Percentiles rank a stretch among this genome's conserved stretches.
Conservation (phyloP, 2,797 vertebrate species). For the Ambastaia sidthimunki region DNA sequence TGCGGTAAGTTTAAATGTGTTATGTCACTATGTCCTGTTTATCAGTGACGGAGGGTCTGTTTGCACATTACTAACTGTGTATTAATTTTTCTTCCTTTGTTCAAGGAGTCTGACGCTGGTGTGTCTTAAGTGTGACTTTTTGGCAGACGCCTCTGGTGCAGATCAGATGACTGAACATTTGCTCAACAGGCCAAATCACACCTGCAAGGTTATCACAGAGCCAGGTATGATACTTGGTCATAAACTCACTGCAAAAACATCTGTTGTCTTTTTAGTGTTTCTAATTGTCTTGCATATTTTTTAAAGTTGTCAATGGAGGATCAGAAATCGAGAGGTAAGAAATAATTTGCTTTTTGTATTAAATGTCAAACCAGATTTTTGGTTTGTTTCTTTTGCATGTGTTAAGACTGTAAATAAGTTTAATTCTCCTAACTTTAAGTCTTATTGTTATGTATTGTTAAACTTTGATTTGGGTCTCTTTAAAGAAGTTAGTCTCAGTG, state of each 20-base stretch:
- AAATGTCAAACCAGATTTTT: no score
- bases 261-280: neutral
- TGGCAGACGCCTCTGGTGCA: conserved; percentile 81
- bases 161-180: conserved; percentile 94
- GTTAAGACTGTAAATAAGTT: neutral
- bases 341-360: neutral
- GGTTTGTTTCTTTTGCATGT: neutral
- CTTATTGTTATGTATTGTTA: neutral
- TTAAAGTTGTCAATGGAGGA: conserved; percentile 40
- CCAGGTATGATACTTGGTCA: conserved; percentile 5
- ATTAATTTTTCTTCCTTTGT: neutral
- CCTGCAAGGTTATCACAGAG: conserved; percentile 88
- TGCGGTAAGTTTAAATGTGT: conserved; percentile 77
- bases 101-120: conserved; percentile 86
- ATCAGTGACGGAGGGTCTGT: neutral
- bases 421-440: neutral
- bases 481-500: neutral
- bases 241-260: neutral
- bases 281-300: neutral
- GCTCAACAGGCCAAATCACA: conserved; percentile 82
- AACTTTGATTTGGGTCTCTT: conserved; percentile 1
- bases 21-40: neutral
- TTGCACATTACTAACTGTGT: neutral
- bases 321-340: conserved; percentile 18
- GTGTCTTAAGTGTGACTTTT: conserved; percentile 92